These are phyloP conservation scores for Nowickia ferox DNA, from an alignment of 2,888 invertebrate species.

Conservation along the genomic window DNA sequence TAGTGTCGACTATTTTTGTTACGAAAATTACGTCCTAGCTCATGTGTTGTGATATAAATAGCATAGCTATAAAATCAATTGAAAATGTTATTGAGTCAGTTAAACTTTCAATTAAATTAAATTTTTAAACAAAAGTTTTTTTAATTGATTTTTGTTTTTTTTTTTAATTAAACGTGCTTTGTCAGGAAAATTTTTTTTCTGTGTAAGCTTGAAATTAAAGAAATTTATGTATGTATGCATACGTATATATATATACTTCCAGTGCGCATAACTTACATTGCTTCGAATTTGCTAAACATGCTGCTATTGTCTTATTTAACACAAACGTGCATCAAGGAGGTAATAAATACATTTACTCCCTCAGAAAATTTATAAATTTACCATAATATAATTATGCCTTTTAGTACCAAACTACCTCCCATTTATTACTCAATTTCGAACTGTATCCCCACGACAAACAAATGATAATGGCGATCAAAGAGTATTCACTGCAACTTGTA, in stretches of 20 bases:
- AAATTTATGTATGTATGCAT: no score
- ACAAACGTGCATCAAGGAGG: slow-evolving; percentile 46
- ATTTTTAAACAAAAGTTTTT: no score
- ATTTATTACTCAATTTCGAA: slow-evolving; percentile 42
- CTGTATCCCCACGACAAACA: slow-evolving; percentile 12
- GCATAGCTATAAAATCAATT: no score
- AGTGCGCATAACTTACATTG: slow-evolving; percentile 37
- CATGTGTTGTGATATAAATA: no score
- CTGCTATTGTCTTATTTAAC: slow-evolving; percentile 41
- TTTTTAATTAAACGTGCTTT: no score
- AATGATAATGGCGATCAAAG: slow-evolving; percentile 34
- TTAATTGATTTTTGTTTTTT: no score
- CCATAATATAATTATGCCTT: background rate
- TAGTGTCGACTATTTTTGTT: no score
- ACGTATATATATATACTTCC: background rate
- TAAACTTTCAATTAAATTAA: no score
- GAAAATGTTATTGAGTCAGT: no score
- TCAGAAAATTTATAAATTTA: background rate
- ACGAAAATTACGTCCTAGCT: no score
- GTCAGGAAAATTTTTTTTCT: no score
- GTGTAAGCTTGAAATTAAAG: no score
- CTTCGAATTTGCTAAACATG: slow-evolving; percentile 28
- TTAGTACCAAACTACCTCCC: slow-evolving; percentile 31
- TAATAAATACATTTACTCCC: background rate
- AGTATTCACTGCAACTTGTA: slow-evolving; percentile 54